Evolutionary conservation across 2,113 vertebrate species (phyloP).

Genomic region (Cyphomyrus plagiostoma): DNA sequence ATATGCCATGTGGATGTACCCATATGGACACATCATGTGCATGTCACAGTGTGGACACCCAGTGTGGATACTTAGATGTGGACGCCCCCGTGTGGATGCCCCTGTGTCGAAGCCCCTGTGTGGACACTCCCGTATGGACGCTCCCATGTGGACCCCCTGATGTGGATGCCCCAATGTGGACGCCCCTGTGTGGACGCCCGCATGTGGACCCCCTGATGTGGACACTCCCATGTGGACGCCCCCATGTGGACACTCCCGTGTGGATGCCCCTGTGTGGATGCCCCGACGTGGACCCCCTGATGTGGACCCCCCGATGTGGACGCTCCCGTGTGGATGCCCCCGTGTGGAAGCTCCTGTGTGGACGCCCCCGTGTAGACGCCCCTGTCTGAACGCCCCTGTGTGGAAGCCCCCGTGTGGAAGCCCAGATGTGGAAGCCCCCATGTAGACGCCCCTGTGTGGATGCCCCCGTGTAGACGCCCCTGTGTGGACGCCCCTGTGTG

Average conservation of each 20-base stretch:
- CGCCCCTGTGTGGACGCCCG: too few species aligned
- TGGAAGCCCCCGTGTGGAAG: too few species aligned
- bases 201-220: background rate
- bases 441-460: too few species aligned
- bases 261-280: background rate
- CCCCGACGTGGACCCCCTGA: background rate
- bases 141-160: background rate
- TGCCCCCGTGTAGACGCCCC: too few species aligned
- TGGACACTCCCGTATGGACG: background rate
- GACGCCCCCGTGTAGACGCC: too few species aligned
- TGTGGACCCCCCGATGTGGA: too few species aligned
- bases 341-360: too few species aligned
- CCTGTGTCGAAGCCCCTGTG: constrained; percentile 38
- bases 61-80: background rate
- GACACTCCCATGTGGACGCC: constrained; percentile 34
- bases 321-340: too few species aligned
- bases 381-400: background rate
- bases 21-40: background rate
- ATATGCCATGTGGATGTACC: background rate
- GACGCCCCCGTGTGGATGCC: background rate
- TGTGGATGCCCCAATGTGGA: background rate
- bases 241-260: constrained; percentile 41
- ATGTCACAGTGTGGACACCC: too few species aligned
- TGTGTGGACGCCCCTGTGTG: background rate
- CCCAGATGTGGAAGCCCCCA: too few species aligned